Percentiles rank a stretch among this genome's conserved stretches.
phyloP scores from a whole-genome alignment of 2,797 vertebrate species.

The Melanotaenia nigrans region DNA sequence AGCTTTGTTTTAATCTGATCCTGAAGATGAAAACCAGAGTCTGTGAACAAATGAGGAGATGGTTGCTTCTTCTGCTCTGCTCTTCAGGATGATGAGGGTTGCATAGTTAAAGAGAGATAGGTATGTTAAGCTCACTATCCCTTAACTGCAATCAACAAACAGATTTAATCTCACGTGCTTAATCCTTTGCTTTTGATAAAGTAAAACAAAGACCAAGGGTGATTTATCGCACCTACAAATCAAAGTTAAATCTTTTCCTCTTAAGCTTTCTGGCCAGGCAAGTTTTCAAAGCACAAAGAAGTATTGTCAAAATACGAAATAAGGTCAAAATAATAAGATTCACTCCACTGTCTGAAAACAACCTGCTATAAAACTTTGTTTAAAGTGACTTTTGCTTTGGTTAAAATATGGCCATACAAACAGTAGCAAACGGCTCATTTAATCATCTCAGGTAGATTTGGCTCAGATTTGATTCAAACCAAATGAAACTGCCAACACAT shows the following conservation, averaged over 20 bases:
- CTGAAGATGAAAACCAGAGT: neutral
- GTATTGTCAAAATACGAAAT: conserved; percentile 28
- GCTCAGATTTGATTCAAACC: conserved; percentile 1
- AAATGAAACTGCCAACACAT: neutral
- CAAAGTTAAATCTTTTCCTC: neutral
- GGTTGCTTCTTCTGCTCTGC: neutral
- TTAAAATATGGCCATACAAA: conserved; percentile 16
- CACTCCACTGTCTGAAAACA: conserved; percentile 37
- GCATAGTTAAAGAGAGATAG: neutral
- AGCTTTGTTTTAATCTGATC: neutral
- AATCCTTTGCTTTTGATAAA: neutral
- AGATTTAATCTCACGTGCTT: conserved; percentile 13
- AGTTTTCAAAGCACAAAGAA: neutral
- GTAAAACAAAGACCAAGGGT: conserved; percentile 9
- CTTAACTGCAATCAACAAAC: conserved; percentile 5
- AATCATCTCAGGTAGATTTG: conserved; percentile 6
- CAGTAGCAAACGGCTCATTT: conserved; percentile 25
- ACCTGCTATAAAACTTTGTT: conserved; percentile 41
- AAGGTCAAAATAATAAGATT: conserved; percentile 9
- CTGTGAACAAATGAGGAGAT: neutral
- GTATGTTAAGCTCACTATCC: neutral
- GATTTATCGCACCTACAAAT: conserved; percentile 11
- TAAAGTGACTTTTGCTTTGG: conserved; percentile 17
- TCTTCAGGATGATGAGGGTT: neutral
- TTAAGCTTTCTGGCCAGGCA: conserved; percentile 6